phyloP scores from a whole-genome alignment of 2,113 vertebrate species.

The Engraulis encrasicolus region DNA sequence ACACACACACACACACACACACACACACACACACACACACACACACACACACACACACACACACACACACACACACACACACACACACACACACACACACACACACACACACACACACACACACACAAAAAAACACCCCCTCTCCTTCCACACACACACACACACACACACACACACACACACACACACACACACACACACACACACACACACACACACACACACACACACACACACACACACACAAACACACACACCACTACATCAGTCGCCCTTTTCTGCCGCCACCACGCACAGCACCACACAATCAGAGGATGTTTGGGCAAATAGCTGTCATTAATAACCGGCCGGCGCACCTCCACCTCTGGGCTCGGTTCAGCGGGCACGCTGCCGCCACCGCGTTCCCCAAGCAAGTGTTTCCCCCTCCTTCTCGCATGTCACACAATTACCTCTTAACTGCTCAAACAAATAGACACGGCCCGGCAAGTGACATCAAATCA shows the following conservation, averaged over 20 bases:
- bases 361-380: conserved; percentile 74
- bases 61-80: conserved; percentile 36
- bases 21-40: background rate
- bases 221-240: conserved; percentile 1
- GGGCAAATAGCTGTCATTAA: conserved; percentile 80
- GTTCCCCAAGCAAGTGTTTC: conserved; percentile 75
- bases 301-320: conserved; percentile 60
- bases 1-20: conserved; percentile 33
- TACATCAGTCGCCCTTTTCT: too few species aligned
- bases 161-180: conserved; percentile 42
- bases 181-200: background rate
- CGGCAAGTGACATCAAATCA: conserved; percentile 98
- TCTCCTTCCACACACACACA: conserved; percentile 16
- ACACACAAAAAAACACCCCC: too few species aligned
- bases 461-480: conserved; percentile 98
- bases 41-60: background rate
- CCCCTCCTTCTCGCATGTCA: conserved; percentile 94
- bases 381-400: conserved; percentile 67
- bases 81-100: conserved; percentile 46
- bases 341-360: conserved; percentile 79
- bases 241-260: too few species aligned
- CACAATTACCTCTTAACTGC: conserved; percentile 99
- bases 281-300: too few species aligned
- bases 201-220: conserved; percentile 1
- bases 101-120: conserved; percentile 21